Base-by-base conservation (phyloP, 1,140 invertebrate genomes). In the Conus betulinus region DNA sequence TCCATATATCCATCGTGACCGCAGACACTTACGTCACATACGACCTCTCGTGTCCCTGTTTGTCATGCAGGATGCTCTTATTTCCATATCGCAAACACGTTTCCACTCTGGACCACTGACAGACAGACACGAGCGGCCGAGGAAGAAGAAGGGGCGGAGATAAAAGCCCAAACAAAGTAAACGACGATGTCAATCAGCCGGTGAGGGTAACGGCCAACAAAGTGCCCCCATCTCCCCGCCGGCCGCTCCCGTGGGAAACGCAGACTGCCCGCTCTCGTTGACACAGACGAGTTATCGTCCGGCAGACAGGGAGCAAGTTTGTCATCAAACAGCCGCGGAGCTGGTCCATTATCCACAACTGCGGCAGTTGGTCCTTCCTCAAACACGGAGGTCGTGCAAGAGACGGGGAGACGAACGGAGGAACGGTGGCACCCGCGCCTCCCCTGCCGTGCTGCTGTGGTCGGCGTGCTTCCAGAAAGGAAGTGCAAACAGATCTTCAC, bases 401-500 rank as follows among this genome's bases (percentile, higher is more conserved):
- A 23, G 23, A 23, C 67, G 67, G 20, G 20, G 57, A 60, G 57
- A 60, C 57, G 57, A 11, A 15, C 57, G 57, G 15, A 15, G 15
- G 4, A 60, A 15, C 57, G 57, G 57, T 60, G 8, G 57, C 15
- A 11, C 57, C 57, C 57, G 8, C 57, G 8, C 57, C 57, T 60
- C 57, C 55, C 15, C 57, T 15, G 15, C 57, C 57, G 57, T 71
- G 17, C 67, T 20, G 17, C 60, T 20, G 17, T 71, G 17, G 11
- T 23, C 20, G 11, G 67, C 67, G 11, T 71, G 67, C 11, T 13
- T 71, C 23, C 67, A 71, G 57, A 60, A 8, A 78, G 11, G 51
- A 39, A 53, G 79, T 81, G 79, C 79, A 81, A 81, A 53, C 52
- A 81, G 79, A 53, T 53, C 13, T 81, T 53, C 79, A 53, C 13